Conservation (phyloP, 2,797 vertebrate genomes). For the Capromys pilorides region DNA sequence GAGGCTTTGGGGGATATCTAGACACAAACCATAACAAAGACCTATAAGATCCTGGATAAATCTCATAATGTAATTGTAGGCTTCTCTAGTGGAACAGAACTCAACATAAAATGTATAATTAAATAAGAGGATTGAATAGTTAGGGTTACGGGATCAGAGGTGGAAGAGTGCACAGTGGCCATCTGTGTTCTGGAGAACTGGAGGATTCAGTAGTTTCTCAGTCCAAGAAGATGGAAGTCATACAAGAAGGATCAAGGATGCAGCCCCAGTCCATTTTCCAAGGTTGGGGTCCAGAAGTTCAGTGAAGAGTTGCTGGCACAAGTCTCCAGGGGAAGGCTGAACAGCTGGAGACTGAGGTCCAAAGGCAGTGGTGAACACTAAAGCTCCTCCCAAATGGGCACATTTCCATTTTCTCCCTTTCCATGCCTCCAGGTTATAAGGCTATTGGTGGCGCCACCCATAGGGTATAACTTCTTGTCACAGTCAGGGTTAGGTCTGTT, state of each 20-base stretch:
- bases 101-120: background rate
- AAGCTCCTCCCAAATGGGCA: background rate
- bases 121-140: background rate
- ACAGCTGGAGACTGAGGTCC: background rate
- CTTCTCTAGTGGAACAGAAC: background rate
- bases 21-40: background rate
- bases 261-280: background rate
- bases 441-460: background rate
- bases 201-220: background rate
- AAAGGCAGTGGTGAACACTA: background rate
- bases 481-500: background rate
- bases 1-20: background rate
- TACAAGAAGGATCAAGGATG: background rate
- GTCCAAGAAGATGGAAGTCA: background rate
- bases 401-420: background rate
- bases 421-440: background rate
- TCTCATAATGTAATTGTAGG: background rate
- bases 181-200: background rate
- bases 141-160: background rate
- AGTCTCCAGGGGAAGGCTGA: background rate
- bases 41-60: background rate
- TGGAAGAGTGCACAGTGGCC: background rate
- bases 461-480: background rate
- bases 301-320: background rate
- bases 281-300: background rate